These are phyloP conservation scores for Olivierus martensii DNA, from an alignment of 1,140 invertebrate genomes.

Conservation along the genomic window DNA sequence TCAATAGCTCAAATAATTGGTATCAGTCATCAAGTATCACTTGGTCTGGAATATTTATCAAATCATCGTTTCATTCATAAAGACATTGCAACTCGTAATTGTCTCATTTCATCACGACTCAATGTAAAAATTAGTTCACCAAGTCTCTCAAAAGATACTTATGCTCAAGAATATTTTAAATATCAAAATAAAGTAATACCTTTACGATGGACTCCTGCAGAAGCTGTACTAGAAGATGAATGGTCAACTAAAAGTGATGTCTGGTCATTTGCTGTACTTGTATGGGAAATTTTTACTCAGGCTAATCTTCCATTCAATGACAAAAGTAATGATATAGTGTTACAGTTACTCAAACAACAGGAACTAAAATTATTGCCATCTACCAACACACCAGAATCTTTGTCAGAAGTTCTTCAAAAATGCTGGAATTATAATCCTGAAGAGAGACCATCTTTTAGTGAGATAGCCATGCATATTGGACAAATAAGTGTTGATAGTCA, in stretches of 20 bases:
- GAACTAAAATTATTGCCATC: too few relatives aligned
- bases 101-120: constrained; percentile 66
- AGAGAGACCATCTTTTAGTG: too few relatives aligned
- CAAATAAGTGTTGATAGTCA: too few relatives aligned
- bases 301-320: constrained; percentile 52
- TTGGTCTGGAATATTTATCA: constrained; percentile 69
- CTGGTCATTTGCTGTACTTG: constrained; percentile 73
- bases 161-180: constrained; percentile 21
- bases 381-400: too few relatives aligned
- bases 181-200: constrained; percentile 45
- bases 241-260: constrained; percentile 89
- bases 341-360: too few relatives aligned
- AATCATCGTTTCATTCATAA: constrained; percentile 59
- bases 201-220: constrained; percentile 71
- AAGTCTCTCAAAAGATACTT: constrained; percentile 46
- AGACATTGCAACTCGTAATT: constrained; percentile 87
- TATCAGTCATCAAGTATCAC: constrained; percentile 59
- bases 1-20: constrained; percentile 52
- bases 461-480: too few relatives aligned
- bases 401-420: too few relatives aligned
- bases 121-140: constrained; percentile 70
- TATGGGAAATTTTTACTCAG: constrained; percentile 83
- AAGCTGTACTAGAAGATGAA: constrained; percentile 77
- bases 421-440: too few relatives aligned
- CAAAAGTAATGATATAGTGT: neutral